These are phyloP conservation scores for Caenorhabditis sp. DNA, from an alignment of 2,888 invertebrate genomes.

Conservation along the genomic window DNA sequence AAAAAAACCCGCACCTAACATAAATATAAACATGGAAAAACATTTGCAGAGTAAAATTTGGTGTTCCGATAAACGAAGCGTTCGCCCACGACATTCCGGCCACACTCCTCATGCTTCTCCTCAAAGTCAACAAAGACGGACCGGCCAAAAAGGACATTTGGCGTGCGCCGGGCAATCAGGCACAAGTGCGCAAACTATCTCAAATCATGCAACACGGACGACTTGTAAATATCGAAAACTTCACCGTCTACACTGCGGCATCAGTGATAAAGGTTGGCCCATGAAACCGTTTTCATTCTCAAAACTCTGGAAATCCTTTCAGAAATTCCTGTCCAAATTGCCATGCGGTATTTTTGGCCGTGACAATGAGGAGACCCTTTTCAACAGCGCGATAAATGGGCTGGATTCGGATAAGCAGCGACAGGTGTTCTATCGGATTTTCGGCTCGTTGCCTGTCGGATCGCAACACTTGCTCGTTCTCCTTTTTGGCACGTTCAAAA, in stretches of 20 bases:
- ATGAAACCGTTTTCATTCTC: not conserved
- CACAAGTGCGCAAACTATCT: conserved; percentile 68
- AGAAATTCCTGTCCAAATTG: conserved; percentile 92
- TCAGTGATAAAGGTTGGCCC: conserved; percentile 84
- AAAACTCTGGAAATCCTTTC: conserved; percentile 16
- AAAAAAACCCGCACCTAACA: too few relatives aligned
- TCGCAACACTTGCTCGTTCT: conserved; percentile 92
- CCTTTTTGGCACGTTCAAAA: conserved; percentile 94
- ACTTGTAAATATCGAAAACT: conserved; percentile 76
- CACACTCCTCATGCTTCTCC: conserved; percentile 72
- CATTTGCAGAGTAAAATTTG: conserved; percentile 70
- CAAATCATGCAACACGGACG: conserved; percentile 71
- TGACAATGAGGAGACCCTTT: conserved; percentile 87
- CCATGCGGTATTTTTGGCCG: conserved; percentile 95
- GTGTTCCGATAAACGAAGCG: conserved; percentile 70
- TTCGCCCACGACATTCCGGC: conserved; percentile 71
- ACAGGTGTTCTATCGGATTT: conserved; percentile 90
- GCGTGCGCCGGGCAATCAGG: conserved; percentile 92
- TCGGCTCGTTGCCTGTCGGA: conserved; percentile 83
- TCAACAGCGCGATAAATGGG: conserved; percentile 84
- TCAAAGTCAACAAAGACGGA: conserved; percentile 92
- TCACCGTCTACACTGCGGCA: conserved; percentile 95
- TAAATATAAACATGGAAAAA: too few relatives aligned
- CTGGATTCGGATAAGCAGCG: conserved; percentile 80
- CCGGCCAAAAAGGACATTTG: conserved; percentile 91